Evolutionary conservation across 2,797 vertebrate genomes (phyloP).

Genomic region (Tokudaia muenninki): DNA sequence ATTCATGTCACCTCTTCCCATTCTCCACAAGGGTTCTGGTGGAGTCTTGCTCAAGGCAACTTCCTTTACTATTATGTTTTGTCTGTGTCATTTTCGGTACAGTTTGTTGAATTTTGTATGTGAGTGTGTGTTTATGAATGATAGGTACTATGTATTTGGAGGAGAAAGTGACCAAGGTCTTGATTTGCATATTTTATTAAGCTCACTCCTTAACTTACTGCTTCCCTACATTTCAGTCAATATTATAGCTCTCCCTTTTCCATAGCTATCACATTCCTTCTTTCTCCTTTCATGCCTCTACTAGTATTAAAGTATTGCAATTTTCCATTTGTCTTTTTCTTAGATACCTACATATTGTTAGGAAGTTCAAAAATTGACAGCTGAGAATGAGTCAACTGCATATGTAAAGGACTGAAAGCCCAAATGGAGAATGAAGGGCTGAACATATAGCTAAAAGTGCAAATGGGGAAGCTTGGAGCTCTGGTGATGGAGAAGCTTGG

Average conservation of each 20-base stretch:
- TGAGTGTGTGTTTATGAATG: background rate
- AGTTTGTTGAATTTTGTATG: background rate
- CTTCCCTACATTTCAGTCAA: background rate
- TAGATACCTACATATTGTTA: background rate
- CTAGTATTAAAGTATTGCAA: background rate
- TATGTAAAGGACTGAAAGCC: background rate
- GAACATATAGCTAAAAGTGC: fast-evolving
- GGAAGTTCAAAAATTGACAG: background rate
- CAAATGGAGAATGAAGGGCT: no score
- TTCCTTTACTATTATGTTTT: background rate
- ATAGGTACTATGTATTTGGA: background rate
- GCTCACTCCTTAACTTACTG: background rate
- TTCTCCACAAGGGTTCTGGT: background rate
- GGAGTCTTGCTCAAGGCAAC: background rate
- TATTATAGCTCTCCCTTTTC: background rate
- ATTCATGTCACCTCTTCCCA: background rate
- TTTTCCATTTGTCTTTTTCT: background rate
- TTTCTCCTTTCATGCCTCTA: background rate
- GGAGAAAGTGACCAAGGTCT: background rate
- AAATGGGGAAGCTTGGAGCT: background rate
- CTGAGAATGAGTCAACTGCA: background rate
- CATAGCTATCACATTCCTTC: background rate
- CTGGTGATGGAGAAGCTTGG: background rate
- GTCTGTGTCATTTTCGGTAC: no score
- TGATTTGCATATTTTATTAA: background rate